Percentiles rank a stretch among this genome's conserved stretches.
phyloP scores from a whole-genome alignment of 2,113 vertebrate species.

The Semnopithecus entellus region DNA sequence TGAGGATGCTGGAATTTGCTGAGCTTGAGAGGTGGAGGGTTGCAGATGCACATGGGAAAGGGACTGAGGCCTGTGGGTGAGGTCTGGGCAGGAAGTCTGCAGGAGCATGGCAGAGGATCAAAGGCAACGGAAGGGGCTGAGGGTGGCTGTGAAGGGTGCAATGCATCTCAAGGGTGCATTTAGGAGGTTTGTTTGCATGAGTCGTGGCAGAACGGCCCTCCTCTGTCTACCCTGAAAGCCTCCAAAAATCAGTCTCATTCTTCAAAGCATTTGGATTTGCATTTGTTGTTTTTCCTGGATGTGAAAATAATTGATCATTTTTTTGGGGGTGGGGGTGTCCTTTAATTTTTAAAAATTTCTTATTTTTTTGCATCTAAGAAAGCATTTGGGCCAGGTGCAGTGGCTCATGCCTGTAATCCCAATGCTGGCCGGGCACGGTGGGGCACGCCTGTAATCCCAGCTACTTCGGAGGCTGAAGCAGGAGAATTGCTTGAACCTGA shows the following conservation, averaged over 20 bases:
- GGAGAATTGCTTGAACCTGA: neutral
- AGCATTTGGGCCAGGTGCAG: neutral
- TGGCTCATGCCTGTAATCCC: too few species aligned
- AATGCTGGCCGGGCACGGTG: neutral
- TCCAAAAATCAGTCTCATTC: neutral
- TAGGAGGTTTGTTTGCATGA: neutral
- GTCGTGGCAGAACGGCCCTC: accelerated
- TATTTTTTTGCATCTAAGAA: neutral
- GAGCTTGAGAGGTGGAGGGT: neutral
- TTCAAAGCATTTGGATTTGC: neutral
- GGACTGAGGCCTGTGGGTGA: neutral
- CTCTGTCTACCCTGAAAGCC: neutral
- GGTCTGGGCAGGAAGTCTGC: neutral
- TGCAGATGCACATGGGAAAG: too few species aligned
- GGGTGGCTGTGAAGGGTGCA: neutral
- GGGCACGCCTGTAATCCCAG: neutral
- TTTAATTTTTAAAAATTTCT: neutral
- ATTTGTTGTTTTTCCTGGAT: neutral
- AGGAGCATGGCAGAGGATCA: too few species aligned
- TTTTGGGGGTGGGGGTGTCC: neutral
- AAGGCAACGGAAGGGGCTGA: neutral
- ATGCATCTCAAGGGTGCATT: neutral
- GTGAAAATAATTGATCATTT: neutral
- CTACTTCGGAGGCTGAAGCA: neutral
- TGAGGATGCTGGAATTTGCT: neutral